Conservation (phyloP, 1,140 invertebrate species). For the Drosophila quadrilineata region DNA sequence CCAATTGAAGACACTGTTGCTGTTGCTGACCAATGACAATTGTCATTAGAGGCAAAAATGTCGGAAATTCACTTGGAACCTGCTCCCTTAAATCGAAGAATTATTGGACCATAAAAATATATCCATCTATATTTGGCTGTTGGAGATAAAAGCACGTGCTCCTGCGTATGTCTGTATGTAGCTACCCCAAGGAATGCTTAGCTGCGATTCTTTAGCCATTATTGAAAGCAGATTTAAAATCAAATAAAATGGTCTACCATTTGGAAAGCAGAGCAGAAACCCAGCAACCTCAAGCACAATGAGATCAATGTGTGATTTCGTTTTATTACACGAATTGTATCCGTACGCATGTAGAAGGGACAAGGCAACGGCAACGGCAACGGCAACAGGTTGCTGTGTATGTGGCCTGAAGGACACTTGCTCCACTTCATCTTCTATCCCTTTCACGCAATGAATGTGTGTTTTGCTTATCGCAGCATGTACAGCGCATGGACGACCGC, state of each 20-base stretch:
- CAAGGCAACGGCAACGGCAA: too few species aligned
- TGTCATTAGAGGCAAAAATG: conserved; percentile 21
- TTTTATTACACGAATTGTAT: conserved; percentile 22
- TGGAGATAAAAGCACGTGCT: conserved; percentile 46
- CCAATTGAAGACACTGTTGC: too few species aligned
- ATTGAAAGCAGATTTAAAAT: conserved; percentile 65
- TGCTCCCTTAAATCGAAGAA: conserved; percentile 4
- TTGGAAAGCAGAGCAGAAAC: conserved; percentile 36
- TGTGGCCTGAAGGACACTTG: too few species aligned
- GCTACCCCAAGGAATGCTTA: not conserved
- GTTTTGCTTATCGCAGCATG: conserved; percentile 49
- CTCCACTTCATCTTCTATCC: too few species aligned
- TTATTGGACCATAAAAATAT: conserved; percentile 36
- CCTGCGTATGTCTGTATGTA: not conserved
- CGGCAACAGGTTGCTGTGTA: conserved; percentile 62
- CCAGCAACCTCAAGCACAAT: conserved; percentile 32
- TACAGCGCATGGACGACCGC: not conserved
- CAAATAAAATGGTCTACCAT: conserved; percentile 53
- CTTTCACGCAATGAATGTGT: not conserved
- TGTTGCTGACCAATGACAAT: conserved; percentile 1
- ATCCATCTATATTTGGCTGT: conserved; percentile 17
- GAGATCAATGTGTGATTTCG: conserved; percentile 41
- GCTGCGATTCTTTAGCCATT: conserved; percentile 30
- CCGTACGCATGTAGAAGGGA: too few species aligned
- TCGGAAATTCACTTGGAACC: not conserved